Evolutionary conservation across 2,888 invertebrate genomes (phyloP), one percentile per base, ranked within the genome.

Genomic region (Chymomyza fuscimana): DNA sequence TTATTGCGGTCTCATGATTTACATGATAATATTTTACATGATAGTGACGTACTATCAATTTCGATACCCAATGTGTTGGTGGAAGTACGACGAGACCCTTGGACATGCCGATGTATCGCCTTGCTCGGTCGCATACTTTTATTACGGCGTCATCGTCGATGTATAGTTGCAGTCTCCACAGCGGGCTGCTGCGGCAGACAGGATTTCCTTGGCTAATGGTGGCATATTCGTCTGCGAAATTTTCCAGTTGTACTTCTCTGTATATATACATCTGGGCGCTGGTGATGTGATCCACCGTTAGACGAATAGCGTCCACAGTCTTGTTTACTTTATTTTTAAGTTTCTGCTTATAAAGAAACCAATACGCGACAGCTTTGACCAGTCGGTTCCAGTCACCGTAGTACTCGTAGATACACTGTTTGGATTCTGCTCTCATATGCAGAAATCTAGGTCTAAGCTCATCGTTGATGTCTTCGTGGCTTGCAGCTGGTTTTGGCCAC

Each of bases 211-310:
- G 25, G 1, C 16, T 40, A 5, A 36, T 40, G 22, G 65, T 58
- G 4, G 54, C 65, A 15, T 70, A 69, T 9, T 75, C 72, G n/a
- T 64, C 63, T 1, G 65, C 32, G 36, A 59, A 75, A 15, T 50
- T 50, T 56, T 64, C 29, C 62, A 59, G 64, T 54, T 74, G 69
- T n/a, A 67, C 65, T 6, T 59, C 12, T 4, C 67, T 67, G 40
- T 51, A 25, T 10, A 68, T 61, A 10, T 54, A 61, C 36, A 40
- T 5, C 50, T 72, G 64, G 5, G 72, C 63, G 9, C 29, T 58
- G 32, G 16, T 63, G 16, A 63, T 63, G 7, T 25, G 64, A 19
- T 62, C 64, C 62, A 40, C 29, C 19, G 29, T 29, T 61, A 36
- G 46, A 51, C 52, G 22, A 22, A 19, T 36, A 9, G 36, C 36